Evolutionary conservation across 2,888 invertebrate genomes (phyloP).

Genomic region (Gisinianus flammeolus): DNA sequence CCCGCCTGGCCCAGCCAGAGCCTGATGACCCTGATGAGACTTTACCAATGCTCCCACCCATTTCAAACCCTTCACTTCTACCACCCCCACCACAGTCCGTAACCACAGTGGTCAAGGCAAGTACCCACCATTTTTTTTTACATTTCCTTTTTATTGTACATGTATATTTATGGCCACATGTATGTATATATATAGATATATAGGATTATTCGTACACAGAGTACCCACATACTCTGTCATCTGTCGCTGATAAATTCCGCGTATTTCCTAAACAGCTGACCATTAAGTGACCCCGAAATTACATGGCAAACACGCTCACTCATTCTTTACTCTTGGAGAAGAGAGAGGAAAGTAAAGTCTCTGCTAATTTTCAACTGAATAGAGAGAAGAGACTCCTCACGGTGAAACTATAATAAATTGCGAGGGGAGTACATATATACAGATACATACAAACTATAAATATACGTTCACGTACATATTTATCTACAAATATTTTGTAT

Average conservation of each 20-base stretch:
- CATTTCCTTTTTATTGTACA: background rate
- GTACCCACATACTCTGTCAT: background rate
- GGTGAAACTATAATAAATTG: background rate
- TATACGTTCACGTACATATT: background rate
- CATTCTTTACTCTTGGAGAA: background rate
- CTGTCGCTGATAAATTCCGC: background rate
- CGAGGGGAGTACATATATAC: background rate
- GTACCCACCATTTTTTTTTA: conserved; percentile 2
- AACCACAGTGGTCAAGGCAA: conserved; percentile 59
- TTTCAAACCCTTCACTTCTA: conserved; percentile 62
- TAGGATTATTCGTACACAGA: background rate
- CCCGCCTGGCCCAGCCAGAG: conserved; percentile 59
- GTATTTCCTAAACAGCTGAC: background rate
- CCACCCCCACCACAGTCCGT: conserved; percentile 62
- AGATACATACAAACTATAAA: background rate
- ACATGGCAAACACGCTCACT: background rate
- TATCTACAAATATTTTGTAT: background rate
- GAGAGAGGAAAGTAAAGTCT: conserved; percentile 5
- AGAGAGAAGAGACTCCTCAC: background rate
- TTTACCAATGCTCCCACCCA: conserved; percentile 63
- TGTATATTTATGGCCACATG: background rate
- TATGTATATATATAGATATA: background rate
- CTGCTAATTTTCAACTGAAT: background rate
- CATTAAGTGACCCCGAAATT: conserved; percentile 7
- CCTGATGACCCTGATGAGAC: conserved; percentile 58